These are phyloP conservation scores for Chelonoidis abingdonii DNA, from an alignment of 2,113 vertebrate species.

Conservation along the genomic window DNA sequence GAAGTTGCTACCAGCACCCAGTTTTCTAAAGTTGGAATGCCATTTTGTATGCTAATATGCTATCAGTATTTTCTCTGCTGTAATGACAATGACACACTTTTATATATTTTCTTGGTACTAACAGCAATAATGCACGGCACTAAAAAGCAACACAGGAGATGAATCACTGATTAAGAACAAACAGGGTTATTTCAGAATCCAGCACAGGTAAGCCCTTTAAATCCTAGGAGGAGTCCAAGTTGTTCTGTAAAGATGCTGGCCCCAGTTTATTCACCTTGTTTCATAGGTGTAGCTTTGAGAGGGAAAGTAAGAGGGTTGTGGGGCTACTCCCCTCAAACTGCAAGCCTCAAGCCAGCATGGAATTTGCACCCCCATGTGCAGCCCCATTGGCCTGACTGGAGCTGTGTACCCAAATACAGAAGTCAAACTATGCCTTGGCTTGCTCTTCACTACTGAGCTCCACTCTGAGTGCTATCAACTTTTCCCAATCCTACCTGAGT, in stretches of 20 bases:
- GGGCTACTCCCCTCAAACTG: no score
- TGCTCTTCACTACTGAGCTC: not conserved
- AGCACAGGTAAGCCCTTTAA: not conserved
- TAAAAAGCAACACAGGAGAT: not conserved
- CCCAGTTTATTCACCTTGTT: not conserved
- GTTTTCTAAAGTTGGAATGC: not conserved
- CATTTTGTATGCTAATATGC: not conserved
- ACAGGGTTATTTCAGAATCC: not conserved
- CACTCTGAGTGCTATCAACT: not conserved
- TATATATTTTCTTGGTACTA: not conserved
- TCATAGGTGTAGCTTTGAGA: no score
- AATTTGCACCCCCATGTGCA: no score
- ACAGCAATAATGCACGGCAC: not conserved
- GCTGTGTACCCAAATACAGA: no score
- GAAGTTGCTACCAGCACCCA: conserved; percentile 20
- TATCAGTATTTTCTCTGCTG: not conserved
- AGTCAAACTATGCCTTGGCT: no score
- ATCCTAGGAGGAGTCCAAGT: not conserved
- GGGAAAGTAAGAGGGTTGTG: no score
- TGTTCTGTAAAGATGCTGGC: not conserved
- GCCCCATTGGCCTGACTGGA: no score
- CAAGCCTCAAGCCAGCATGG: no score
- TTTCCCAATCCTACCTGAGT: fast-evolving
- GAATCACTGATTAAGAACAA: not conserved
- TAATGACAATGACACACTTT: not conserved